These are phyloP conservation scores for Drosophila mimetica DNA, from an alignment of 2,888 invertebrate genomes.

Conservation along the genomic window DNA sequence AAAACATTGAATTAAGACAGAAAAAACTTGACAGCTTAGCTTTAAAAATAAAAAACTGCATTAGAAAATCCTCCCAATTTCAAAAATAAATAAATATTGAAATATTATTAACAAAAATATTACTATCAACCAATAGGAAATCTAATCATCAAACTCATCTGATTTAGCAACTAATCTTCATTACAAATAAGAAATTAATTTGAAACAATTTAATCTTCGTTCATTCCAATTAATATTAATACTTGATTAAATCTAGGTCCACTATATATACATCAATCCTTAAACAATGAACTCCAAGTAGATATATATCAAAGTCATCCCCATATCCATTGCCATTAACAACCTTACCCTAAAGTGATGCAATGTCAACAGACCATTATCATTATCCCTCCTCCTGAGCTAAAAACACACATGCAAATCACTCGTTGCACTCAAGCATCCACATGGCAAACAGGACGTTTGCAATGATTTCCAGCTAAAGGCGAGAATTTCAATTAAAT, in stretches of 20 bases:
- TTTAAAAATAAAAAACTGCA: no score
- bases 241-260: no score
- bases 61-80: no score
- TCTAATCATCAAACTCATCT: no score
- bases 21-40: no score
- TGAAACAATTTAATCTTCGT: background rate
- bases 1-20: no score
- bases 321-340: background rate
- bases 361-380: slow-evolving; percentile 17
- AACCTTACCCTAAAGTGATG: slow-evolving; percentile 1
- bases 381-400: slow-evolving; percentile 6
- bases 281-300: background rate
- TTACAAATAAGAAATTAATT: no score
- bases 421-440: slow-evolving; percentile 4
- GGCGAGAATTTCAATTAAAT: slow-evolving; percentile 69
- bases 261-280: background rate
- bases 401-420: slow-evolving; percentile 19
- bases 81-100: no score
- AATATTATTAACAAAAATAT: no score
- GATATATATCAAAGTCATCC: slow-evolving; percentile 1
- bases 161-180: no score
- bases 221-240: background rate
- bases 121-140: no score
- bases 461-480: slow-evolving; percentile 38
- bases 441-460: slow-evolving; percentile 1